Evolutionary conservation across 2,888 invertebrate species (phyloP).

Genomic region (Unio pictorum): DNA sequence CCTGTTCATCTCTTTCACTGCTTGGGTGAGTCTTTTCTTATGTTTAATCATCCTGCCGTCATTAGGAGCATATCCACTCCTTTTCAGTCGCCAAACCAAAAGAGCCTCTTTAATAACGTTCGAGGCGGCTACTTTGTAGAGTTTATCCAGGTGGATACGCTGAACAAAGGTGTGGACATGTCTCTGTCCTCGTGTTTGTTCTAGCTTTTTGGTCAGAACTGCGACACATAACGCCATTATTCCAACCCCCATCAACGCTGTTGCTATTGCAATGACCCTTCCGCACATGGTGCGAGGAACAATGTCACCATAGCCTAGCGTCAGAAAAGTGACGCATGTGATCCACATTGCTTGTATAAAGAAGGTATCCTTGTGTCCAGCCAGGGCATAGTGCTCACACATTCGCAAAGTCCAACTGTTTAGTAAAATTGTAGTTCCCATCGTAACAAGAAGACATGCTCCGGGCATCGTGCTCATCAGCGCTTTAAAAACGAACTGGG

Average conservation of each 20-base stretch:
- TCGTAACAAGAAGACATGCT: conserved; percentile 45
- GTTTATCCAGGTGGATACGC: conserved; percentile 51
- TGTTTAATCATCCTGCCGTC: conserved; percentile 42
- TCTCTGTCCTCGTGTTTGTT: conserved; percentile 56
- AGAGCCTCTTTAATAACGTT: conserved; percentile 52
- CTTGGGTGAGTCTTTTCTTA: conserved; percentile 44
- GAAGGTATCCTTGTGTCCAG: conserved; percentile 37
- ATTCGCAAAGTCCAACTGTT: conserved; percentile 56
- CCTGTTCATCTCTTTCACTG: conserved; percentile 51
- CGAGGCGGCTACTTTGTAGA: conserved; percentile 48
- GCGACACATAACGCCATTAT: conserved; percentile 61
- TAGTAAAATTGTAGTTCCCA: conserved; percentile 54
- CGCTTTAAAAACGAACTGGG: conserved; percentile 60
- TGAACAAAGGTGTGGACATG: conserved; percentile 59
- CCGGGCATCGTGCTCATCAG: conserved; percentile 58
- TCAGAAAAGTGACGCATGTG: conserved; percentile 60
- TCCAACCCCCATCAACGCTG: conserved; percentile 61
- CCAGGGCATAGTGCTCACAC: conserved; percentile 55
- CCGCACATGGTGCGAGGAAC: conserved; percentile 59
- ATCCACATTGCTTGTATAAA: conserved; percentile 60
- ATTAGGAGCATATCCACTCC: conserved; percentile 30
- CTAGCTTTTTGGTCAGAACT: conserved; percentile 59
- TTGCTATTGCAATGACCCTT: conserved; percentile 51
- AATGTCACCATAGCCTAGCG: conserved; percentile 61
- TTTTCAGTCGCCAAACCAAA: conserved; percentile 45